Evolutionary conservation across 2,113 vertebrate genomes (phyloP).

Genomic region (Zootoca vivipara): DNA sequence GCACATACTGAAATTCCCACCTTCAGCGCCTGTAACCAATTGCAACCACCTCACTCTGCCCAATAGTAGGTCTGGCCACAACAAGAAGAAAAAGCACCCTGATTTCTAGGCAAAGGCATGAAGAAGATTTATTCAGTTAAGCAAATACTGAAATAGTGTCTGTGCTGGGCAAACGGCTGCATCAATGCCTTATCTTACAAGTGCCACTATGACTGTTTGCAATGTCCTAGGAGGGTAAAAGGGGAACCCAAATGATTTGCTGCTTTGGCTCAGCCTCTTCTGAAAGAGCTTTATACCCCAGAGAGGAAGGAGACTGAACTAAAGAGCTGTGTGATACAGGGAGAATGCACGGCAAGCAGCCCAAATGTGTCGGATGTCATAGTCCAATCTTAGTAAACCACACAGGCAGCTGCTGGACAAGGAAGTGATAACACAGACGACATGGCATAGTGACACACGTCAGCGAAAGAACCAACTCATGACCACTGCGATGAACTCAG

Average conservation of each 20-base stretch:
- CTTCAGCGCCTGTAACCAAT: too few relatives aligned
- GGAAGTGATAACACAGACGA: constrained; percentile 10
- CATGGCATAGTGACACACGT: rapidly evolving
- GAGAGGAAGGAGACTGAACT: background rate
- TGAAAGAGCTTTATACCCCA: background rate
- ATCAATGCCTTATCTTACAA: background rate
- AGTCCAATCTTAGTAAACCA: background rate
- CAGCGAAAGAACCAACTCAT: background rate
- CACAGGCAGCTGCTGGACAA: background rate
- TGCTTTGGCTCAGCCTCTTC: background rate
- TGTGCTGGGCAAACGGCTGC: background rate
- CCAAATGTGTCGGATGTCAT: background rate
- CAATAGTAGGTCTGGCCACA: background rate
- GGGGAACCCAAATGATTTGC: background rate
- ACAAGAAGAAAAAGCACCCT: background rate
- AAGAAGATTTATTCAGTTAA: background rate
- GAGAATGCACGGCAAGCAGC: background rate
- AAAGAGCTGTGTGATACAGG: constrained; percentile 32
- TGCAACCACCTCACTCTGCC: background rate
- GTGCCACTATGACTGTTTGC: background rate
- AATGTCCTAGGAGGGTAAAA: background rate
- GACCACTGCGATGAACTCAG: background rate
- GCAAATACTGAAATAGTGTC: background rate
- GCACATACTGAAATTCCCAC: too few relatives aligned
- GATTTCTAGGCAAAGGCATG: background rate